Evolutionary conservation across 2,113 vertebrate genomes (phyloP).

Genomic region (Corapipo altera): DNA sequence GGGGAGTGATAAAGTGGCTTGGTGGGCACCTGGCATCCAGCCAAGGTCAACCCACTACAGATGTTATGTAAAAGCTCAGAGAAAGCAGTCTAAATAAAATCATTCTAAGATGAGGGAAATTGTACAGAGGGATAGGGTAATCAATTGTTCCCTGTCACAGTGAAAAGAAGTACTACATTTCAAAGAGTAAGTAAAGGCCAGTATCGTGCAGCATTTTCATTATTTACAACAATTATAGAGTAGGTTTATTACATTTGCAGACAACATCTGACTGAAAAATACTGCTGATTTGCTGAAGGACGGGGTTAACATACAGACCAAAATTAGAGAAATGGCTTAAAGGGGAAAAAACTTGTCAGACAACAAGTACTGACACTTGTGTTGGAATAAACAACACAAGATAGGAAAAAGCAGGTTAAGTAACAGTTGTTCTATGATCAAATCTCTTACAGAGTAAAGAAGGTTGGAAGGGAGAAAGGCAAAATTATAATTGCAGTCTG

Average conservation of each 20-base stretch:
- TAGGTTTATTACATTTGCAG: background rate
- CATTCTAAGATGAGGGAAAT: background rate
- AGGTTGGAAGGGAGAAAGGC: background rate
- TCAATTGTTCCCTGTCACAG: background rate
- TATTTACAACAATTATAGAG: background rate
- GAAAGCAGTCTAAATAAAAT: background rate
- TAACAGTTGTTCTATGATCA: background rate
- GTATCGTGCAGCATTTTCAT: background rate
- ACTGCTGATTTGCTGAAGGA: background rate
- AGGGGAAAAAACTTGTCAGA: background rate
- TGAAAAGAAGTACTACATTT: background rate
- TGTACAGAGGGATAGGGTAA: background rate
- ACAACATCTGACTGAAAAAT: background rate
- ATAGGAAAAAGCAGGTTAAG: background rate
- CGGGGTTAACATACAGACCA: background rate
- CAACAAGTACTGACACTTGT: background rate
- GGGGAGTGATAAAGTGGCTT: background rate
- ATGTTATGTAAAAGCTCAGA: background rate
- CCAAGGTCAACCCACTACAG: background rate
- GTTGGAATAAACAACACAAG: background rate
- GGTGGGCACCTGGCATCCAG: background rate
- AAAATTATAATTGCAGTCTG: background rate
- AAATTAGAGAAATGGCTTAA: background rate
- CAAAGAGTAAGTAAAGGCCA: background rate
- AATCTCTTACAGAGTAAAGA: background rate